Evolutionary conservation across 1,140 invertebrate species (phyloP).

Genomic region (Diuraphis noxia): DNA sequence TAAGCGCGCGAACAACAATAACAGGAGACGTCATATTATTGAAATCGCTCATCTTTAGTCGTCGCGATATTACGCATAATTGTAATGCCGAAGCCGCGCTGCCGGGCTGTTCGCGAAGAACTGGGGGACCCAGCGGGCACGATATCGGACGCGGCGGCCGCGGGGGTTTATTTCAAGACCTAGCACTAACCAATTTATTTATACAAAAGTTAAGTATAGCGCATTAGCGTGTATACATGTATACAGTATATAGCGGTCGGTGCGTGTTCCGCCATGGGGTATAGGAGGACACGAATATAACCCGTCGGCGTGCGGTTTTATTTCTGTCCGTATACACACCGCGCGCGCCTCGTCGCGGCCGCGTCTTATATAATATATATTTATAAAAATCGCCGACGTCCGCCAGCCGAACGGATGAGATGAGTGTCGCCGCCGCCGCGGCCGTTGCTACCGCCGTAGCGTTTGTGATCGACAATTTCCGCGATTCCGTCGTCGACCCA

Average conservation of each 20-base stretch:
- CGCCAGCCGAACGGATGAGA: not conserved
- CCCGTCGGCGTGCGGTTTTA: conserved; percentile 47
- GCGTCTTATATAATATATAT: not conserved
- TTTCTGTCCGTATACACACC: conserved; percentile 20
- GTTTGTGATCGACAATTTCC: not conserved
- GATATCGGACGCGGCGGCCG: conserved; percentile 32
- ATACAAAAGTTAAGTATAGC: conserved; percentile 54
- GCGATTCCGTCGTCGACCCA: not conserved
- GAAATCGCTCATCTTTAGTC: not conserved
- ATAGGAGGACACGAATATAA: conserved; percentile 45
- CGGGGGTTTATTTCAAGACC: conserved; percentile 53
- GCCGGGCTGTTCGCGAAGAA: conserved; percentile 48
- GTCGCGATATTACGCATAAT: not conserved
- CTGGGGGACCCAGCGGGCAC: conserved; percentile 22
- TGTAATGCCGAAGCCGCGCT: conserved; percentile 6
- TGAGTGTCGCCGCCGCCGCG: not conserved
- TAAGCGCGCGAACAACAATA: not conserved
- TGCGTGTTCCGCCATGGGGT: conserved; percentile 43
- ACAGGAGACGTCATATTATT: not conserved
- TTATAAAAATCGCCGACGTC: not conserved
- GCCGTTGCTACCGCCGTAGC: no score
- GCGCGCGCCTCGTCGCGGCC: not conserved
- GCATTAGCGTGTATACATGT: not conserved
- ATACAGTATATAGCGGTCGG: not conserved
- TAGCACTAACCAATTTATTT: conserved; percentile 51